Base-by-base conservation (phyloP, 2,113 vertebrate genomes). In the Paralichthys olivaceus region DNA sequence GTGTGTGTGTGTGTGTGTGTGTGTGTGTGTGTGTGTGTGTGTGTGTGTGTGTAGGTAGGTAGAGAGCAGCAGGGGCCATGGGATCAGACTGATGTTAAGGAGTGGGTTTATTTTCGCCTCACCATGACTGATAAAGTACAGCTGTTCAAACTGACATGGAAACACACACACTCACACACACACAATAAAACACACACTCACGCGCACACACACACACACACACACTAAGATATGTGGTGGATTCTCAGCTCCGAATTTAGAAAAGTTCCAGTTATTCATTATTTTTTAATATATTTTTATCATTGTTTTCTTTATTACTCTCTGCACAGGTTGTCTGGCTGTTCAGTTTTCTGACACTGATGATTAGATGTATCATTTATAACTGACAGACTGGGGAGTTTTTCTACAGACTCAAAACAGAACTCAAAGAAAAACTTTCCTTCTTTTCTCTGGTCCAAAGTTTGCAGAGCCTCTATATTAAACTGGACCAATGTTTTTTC, bases 51-150 rank as follows among this genome's bases (percentile, higher is more conserved):
- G 71, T 75, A 32, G 15, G 56, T 58, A 72, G 49, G 29, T 22
- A 80, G 58, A 56, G 82, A 80, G 72, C 84, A 66, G 62, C 43
- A 80, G 81, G 71, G 84, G 85, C 79, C 77, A 72, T 91, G 83
- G 75, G 88, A 90, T 87, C 91, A 88, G 71, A 75, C 86, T 69
- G 78, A 78, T 77, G 77, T 74, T 81, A 32, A 83, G 25, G 80
- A 74, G 40, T 59, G 73, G 69, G 78, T 89, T 92, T 93, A 79
- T 92, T 91, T 92, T 90, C 74, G 57, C 76, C 87, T 29, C 29
- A 87, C 80, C 75, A 69, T 91, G 87, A 86, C 89, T 93, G 91
- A 93, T 92, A 91, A 90, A 90, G 80, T 61, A 84, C 92, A 93
- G 93, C 90, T 93, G 91, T 91, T 79, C 77, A 94, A 91, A 93